Evolutionary conservation across 2,888 invertebrate species (phyloP).

Genomic region (Philopedon plagiatum): DNA sequence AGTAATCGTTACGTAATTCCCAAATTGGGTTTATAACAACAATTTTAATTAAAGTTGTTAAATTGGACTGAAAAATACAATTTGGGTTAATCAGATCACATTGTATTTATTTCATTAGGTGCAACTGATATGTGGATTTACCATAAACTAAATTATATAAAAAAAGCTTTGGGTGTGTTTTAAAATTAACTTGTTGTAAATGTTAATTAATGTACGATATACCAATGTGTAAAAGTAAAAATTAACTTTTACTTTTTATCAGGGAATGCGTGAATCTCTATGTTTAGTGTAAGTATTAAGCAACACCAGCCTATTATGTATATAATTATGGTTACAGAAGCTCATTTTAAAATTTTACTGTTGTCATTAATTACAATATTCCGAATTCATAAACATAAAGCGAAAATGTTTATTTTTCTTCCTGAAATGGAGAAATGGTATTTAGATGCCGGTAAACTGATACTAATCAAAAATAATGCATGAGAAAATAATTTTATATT

Average conservation of each 20-base stretch:
- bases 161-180: not conserved
- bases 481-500: not conserved
- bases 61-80: not conserved
- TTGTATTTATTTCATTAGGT: not conserved
- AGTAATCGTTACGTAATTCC: not conserved
- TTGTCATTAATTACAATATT: not conserved
- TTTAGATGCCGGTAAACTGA: not conserved
- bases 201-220: not conserved
- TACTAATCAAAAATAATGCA: not conserved
- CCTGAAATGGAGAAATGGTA: not conserved
- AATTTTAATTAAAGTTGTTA: not conserved
- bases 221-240: not conserved
- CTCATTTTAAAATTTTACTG: not conserved
- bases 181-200: not conserved
- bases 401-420: not conserved
- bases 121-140: not conserved
- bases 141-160: not conserved
- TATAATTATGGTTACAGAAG: not conserved
- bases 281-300: not conserved
- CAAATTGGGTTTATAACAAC: not conserved
- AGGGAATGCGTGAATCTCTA: conserved; percentile 10
- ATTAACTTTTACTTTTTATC: conserved; percentile 19
- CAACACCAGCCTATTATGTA: not conserved
- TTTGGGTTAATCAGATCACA: not conserved
- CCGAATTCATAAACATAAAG: not conserved